phyloP scores from a whole-genome alignment of 1,140 invertebrate species.

The Metopolophium dirhodum region DNA sequence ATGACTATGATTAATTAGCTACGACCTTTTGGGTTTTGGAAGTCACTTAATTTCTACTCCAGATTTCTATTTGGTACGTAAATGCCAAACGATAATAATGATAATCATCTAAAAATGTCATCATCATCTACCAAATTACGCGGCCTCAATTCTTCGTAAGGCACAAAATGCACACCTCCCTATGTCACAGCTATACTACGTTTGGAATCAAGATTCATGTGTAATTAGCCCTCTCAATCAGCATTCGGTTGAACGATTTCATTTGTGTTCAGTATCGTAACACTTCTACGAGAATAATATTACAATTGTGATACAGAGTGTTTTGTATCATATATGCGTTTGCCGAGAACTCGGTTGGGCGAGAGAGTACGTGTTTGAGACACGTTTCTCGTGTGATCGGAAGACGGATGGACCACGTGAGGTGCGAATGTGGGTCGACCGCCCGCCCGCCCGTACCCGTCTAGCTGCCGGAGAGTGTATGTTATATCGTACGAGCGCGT shows the following conservation, averaged over 20 bases:
- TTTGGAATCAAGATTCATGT: not conserved
- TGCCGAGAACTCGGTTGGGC: not conserved
- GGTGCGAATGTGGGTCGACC: slow-evolving; percentile 24
- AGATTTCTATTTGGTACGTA: no score
- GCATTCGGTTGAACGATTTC: not conserved
- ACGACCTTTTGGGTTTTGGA: no score
- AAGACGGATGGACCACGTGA: not conserved
- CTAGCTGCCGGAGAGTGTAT: not conserved
- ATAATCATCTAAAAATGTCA: no score
- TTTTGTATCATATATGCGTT: not conserved
- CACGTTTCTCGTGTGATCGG: not conserved
- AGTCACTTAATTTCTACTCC: no score
- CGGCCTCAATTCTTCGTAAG: no score
- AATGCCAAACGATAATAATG: no score
- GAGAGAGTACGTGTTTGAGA: not conserved
- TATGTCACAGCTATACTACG: no score
- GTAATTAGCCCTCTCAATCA: no score
- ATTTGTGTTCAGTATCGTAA: not conserved
- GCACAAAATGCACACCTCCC: no score
- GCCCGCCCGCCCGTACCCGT: not conserved
- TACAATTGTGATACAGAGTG: not conserved
- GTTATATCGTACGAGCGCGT: not conserved
- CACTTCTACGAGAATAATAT: not conserved
- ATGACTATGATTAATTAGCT: no score
- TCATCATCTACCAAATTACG: no score